Evolutionary conservation across 2,888 invertebrate species (phyloP), one percentile per base, ranked within the genome.

Genomic region (Tribolium freemani): DNA sequence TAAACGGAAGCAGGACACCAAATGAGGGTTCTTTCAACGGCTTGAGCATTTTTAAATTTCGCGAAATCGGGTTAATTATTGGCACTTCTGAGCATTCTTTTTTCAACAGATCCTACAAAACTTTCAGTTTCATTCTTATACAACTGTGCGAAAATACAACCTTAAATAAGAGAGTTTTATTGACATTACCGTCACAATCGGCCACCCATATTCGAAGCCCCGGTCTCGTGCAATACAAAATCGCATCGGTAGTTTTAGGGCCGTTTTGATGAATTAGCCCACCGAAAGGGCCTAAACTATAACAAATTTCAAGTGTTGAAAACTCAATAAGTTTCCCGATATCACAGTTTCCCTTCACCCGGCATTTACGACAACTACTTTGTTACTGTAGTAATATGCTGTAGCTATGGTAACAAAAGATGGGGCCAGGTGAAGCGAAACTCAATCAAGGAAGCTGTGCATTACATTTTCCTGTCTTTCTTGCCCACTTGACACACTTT

Each of bases 201-300:
- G 96, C 92, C 70, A 94, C 88, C 97, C 97, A 97, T 78, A 97
- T 88, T 45, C 97, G 88, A 72, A 94, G 88, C 5, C 96, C 96
- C 11, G 96, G 94, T 30, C 97, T 90, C 61, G 93, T 92, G 81
- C 95, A 93, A 87, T 92, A 94, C 64, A 94, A 89, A 63, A 91
- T 86, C 30, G 83, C 78, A 78, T 87, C 87, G 66, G 78, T 83
- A 58, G 88, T 88, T 68, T 87, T 85, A 64, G 88, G 87, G 82
- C 90, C 88, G 83, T 88, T 89, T 83, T 88, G 86, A 80, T 87
- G 88, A 86, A 88, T 90, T 84, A 88, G 87, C 67, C 88, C 92
- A 50, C 93, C 93, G 83, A 91, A 90, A 76, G 88, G 88, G 30
- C 92, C 92, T 67, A 91, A 85, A 70, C 90, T 90, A 78, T 63